phyloP scores from a whole-genome alignment of 2,113 vertebrate species.

The Erinaceus europaeus region DNA sequence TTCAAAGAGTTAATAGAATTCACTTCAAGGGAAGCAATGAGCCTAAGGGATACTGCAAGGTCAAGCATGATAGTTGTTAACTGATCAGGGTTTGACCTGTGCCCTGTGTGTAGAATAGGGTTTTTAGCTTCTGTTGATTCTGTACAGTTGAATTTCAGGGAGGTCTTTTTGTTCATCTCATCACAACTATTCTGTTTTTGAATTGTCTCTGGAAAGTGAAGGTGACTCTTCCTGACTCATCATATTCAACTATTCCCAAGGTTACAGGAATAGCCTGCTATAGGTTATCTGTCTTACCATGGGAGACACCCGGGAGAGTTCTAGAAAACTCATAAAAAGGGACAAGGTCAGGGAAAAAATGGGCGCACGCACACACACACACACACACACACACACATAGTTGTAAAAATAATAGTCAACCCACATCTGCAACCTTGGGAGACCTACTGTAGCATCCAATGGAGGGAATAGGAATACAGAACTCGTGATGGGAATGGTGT shows the following conservation, averaged over 20 bases:
- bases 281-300: accelerated
- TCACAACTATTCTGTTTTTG: not conserved
- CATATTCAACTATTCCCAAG: not conserved
- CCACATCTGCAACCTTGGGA: too few species aligned
- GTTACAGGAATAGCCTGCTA: not conserved
- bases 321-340: not conserved
- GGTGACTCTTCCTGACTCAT: not conserved
- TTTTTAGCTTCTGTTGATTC: not conserved
- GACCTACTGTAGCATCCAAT: too few species aligned
- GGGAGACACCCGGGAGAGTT: not conserved
- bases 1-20: not conserved
- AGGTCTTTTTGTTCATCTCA: not conserved
- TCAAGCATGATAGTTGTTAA: not conserved
- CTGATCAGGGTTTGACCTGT: not conserved
- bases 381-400: too few species aligned
- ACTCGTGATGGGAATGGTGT: too few species aligned
- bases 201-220: not conserved
- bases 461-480: too few species aligned
- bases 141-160: not conserved
- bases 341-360: too few species aligned
- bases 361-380: too few species aligned
- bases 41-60: not conserved
- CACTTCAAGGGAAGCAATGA: not conserved
- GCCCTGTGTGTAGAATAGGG: not conserved
- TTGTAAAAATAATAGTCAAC: too few species aligned